These are phyloP conservation scores for Acanthurus leucopareius DNA, from an alignment of 2,797 vertebrate genomes.

Conservation along the genomic window DNA sequence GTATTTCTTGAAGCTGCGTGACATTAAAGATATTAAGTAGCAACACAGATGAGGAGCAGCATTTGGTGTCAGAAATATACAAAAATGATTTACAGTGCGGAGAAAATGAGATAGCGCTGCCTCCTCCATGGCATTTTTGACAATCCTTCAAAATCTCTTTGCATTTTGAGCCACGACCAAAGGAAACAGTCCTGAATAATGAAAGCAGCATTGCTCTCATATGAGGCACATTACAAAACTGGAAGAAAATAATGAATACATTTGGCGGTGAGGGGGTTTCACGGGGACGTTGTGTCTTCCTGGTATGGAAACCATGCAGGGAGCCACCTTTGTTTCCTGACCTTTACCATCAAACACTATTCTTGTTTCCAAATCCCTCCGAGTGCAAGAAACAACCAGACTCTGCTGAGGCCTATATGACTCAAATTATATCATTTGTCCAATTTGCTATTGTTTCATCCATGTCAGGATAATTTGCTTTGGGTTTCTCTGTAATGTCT, in stretches of 20 bases:
- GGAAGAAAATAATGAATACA: constrained; percentile 82
- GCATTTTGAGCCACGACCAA: constrained; percentile 71
- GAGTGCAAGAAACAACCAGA: constrained; percentile 79
- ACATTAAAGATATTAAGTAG: constrained; percentile 79
- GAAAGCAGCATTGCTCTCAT: constrained; percentile 59
- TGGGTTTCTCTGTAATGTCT: constrained; percentile 87
- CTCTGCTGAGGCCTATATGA: constrained; percentile 86
- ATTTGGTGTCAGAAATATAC: constrained; percentile 86
- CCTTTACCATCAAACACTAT: constrained; percentile 88
- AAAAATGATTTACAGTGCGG: constrained; percentile 88
- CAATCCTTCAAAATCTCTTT: constrained; percentile 77
- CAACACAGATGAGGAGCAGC: constrained; percentile 77
- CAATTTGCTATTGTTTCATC: constrained; percentile 92
- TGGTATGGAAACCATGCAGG: constrained; percentile 59
- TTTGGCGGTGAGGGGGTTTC: constrained; percentile 72
- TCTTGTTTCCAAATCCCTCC: constrained; percentile 87
- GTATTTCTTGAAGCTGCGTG: constrained; percentile 15
- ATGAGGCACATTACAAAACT: constrained; percentile 79
- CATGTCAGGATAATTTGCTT: constrained; percentile 91
- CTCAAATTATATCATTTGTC: constrained; percentile 91
- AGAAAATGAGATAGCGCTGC: constrained; percentile 60
- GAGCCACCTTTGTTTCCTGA: constrained; percentile 82
- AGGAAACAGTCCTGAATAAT: constrained; percentile 75
- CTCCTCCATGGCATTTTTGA: constrained; percentile 70
- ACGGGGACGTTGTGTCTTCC: constrained; percentile 60